phyloP scores from a whole-genome alignment of 2,797 vertebrate genomes.

The Takifugu rubripes region DNA sequence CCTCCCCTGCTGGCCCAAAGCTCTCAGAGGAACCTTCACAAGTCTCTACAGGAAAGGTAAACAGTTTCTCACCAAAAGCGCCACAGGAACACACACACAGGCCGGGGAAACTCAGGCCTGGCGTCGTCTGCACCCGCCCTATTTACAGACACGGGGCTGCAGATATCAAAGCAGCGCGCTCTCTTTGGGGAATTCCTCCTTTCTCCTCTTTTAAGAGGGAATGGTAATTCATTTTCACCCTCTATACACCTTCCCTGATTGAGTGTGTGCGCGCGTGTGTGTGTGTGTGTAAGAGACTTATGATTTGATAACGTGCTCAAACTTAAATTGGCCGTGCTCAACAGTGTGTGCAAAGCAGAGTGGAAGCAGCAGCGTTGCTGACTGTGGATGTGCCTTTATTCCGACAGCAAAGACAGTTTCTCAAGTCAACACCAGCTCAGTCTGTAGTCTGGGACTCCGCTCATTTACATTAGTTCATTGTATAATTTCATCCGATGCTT shows the following conservation, averaged over 20 bases:
- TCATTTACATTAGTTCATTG: slow-evolving; percentile 9
- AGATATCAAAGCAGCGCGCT: slow-evolving; percentile 62
- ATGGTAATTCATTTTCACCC: slow-evolving; percentile 59
- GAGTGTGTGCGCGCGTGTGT: slow-evolving; percentile 22
- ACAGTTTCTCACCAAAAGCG: slow-evolving; percentile 32
- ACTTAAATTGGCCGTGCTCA: slow-evolving; percentile 64
- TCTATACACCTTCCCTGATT: slow-evolving; percentile 40
- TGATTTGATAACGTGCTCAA: slow-evolving; percentile 65
- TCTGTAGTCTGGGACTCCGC: slow-evolving; percentile 5
- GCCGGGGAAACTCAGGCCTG: not conserved
- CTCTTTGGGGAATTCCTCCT: slow-evolving; percentile 66
- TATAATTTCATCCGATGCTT: slow-evolving; percentile 6
- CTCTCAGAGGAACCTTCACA: slow-evolving; percentile 1
- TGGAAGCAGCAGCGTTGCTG: slow-evolving; percentile 36
- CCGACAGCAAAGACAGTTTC: slow-evolving; percentile 20
- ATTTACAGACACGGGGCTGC: slow-evolving; percentile 64
- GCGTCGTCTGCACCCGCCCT: slow-evolving; percentile 53
- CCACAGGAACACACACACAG: slow-evolving; percentile 18
- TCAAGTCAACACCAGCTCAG: slow-evolving; percentile 30
- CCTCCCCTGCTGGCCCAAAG: slow-evolving; percentile 25
- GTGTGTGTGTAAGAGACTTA: slow-evolving; percentile 24
- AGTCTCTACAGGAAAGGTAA: slow-evolving; percentile 44
- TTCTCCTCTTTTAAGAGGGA: slow-evolving; percentile 67
- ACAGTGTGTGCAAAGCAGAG: slow-evolving; percentile 40
- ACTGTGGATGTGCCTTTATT: slow-evolving; percentile 47